A percentile compares a stretch with the other conserved stretches of the same genome.
Conservation (phyloP, 2,113 vertebrate genomes). For the Struthio camelus region DNA sequence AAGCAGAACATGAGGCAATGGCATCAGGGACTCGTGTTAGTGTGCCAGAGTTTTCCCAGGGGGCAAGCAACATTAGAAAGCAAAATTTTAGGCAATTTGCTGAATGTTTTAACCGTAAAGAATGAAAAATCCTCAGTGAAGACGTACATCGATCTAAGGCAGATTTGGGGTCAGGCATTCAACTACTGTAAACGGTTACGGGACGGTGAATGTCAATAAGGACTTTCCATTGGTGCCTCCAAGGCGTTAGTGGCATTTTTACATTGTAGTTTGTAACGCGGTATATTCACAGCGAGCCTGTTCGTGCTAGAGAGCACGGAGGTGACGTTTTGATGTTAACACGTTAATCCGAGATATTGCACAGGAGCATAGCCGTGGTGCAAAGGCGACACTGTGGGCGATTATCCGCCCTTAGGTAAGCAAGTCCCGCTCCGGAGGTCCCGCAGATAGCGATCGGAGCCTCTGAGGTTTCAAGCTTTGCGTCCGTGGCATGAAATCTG, state of each 20-base stretch:
- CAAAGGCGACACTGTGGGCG: not conserved
- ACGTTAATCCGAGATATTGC: not conserved
- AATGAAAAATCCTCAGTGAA: not conserved
- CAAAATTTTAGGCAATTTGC: not conserved
- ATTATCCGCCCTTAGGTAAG: not conserved
- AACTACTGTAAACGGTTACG: fast-evolving
- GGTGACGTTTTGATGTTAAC: not conserved
- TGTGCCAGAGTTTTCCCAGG: not conserved
- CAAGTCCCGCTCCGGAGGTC: not conserved
- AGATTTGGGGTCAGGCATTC: not conserved
- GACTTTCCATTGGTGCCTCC: not conserved
- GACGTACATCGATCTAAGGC: not conserved
- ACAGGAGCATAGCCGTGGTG: not conserved
- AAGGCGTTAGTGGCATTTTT: fast-evolving
- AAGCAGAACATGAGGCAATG: not conserved
- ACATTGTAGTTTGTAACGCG: fast-evolving
- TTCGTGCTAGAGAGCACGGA: fast-evolving
- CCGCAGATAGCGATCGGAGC: too few relatives aligned
- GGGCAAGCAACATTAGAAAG: not conserved
- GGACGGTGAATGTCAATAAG: not conserved
- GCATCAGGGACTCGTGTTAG: not conserved
- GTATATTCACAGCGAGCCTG: not conserved
- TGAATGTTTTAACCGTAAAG: not conserved
- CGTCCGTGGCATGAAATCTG: too few relatives aligned
- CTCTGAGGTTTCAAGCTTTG: too few relatives aligned